A percentile compares a stretch with the other conserved stretches of the same genome.
Evolutionary conservation across 2,888 invertebrate species (phyloP).

Genomic region (Eristalinus sepulchralis): DNA sequence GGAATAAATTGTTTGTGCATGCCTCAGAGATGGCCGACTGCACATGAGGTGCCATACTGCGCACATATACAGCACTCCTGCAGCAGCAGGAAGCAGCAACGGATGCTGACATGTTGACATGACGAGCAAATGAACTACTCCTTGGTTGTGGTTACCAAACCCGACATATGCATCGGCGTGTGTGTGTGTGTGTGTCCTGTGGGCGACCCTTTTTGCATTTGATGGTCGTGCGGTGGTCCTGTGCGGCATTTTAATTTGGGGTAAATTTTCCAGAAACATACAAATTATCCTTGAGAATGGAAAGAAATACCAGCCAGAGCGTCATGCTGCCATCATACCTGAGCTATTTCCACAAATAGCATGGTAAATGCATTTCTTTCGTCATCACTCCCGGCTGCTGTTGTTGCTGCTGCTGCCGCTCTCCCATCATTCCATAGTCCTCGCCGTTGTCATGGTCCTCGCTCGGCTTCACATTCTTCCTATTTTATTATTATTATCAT

Average conservation of each 20-base stretch:
- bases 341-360: constrained; percentile 38
- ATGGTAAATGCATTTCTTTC: constrained; percentile 51
- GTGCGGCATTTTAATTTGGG: constrained; percentile 62
- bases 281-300: constrained; percentile 52
- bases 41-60: not conserved
- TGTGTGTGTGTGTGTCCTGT: not conserved
- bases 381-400: not conserved
- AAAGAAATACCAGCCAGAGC: constrained; percentile 1
- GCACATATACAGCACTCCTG: constrained; percentile 9
- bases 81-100: constrained; percentile 24
- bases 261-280: constrained; percentile 65
- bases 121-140: constrained; percentile 67
- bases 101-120: constrained; percentile 71
- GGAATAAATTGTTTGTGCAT: constrained; percentile 61
- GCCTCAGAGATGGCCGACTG: not conserved
- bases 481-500: constrained; percentile 67
- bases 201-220: constrained; percentile 4
- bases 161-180: not conserved
- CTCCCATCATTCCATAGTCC: not conserved
- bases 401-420: not conserved
- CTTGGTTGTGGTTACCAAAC: constrained; percentile 55
- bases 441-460: constrained; percentile 7
- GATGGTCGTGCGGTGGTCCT: constrained; percentile 5
- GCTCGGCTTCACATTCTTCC: constrained; percentile 28
- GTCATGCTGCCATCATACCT: constrained; percentile 45